Conservation (phyloP, 1,140 invertebrate genomes). For the Melipona quadrifasciata region DNA sequence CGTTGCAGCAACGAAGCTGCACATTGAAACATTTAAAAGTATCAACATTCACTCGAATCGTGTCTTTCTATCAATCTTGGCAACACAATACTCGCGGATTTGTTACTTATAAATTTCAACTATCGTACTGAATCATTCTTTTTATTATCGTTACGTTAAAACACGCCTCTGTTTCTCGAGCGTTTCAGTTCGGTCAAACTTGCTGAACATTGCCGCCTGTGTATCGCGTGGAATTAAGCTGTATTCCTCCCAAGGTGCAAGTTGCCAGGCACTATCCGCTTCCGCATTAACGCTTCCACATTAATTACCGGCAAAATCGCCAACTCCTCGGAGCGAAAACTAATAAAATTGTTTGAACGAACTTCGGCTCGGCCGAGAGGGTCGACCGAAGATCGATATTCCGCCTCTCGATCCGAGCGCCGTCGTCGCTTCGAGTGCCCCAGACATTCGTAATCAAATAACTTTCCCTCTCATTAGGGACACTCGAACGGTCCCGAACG, state of each 20-base stretch:
- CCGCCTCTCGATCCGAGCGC: neutral
- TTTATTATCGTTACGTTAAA: neutral
- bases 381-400: neutral
- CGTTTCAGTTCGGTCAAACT: neutral
- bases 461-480: constrained; percentile 40
- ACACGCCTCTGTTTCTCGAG: neutral
- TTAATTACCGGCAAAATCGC: neutral
- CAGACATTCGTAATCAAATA: constrained; percentile 41
- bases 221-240: neutral
- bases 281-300: neutral
- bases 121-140: neutral
- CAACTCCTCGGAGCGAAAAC: neutral
- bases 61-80: too few species aligned
- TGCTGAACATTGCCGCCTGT: neutral
- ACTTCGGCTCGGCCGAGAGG: neutral
- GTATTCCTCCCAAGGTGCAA: neutral
- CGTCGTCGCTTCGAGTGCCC: neutral
- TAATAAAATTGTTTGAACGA: neutral
- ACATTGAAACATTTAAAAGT: too few species aligned
- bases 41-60: too few species aligned
- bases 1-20: too few species aligned
- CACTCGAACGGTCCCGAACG: constrained; percentile 25
- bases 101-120: too few species aligned
- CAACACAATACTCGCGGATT: too few species aligned
- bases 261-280: neutral